A percentile compares a stretch with the other conserved stretches of the same genome.
phyloP scores from a whole-genome alignment of 1,140 invertebrate genomes.

The Mizuhopecten yessoensis region DNA sequence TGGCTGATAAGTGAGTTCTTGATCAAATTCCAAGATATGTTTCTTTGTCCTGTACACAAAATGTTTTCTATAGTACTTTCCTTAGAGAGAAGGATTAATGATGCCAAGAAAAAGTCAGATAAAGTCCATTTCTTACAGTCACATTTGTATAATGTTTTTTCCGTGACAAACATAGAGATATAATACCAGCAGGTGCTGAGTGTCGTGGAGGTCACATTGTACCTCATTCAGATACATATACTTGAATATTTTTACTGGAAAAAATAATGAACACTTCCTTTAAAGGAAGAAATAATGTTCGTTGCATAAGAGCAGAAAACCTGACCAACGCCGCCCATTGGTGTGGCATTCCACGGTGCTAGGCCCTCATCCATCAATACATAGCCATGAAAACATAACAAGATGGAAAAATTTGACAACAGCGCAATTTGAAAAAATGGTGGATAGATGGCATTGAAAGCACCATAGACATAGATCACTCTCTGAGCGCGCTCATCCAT shows the following conservation, averaged over 20 bases:
- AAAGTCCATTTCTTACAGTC: background rate
- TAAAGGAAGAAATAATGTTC: background rate
- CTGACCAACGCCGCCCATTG: background rate
- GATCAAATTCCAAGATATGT: background rate
- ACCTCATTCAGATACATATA: background rate
- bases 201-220: background rate
- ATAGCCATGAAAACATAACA: background rate
- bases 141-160: no score
- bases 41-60: no score
- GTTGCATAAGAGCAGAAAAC: background rate
- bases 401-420: conserved; percentile 13
- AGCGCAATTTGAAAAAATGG: background rate
- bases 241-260: background rate
- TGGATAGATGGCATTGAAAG: background rate
- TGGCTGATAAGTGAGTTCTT: no score
- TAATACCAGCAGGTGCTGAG: no score
- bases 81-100: background rate
- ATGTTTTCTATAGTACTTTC: background rate
- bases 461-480: background rate
- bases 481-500: conserved; percentile 2
- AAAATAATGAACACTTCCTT: background rate
- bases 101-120: background rate
- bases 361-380: background rate
- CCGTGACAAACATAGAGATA: no score
- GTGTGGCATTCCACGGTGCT: background rate